Conservation (phyloP, 1,140 invertebrate species). For the Drosophila biarmipes region DNA sequence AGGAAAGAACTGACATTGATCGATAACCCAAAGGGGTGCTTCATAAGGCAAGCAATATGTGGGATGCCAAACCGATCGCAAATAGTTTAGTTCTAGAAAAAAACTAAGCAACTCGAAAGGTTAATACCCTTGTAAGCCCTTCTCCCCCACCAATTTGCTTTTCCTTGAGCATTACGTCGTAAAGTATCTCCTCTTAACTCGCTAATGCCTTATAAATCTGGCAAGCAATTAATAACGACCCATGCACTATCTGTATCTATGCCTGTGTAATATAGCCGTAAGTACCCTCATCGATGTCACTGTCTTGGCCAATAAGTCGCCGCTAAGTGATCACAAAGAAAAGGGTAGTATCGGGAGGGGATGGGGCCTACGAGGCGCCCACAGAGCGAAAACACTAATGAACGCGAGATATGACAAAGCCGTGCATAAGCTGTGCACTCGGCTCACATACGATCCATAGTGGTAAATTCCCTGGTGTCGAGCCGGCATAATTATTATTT, state of each 20-base stretch:
- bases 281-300: conserved; percentile 49
- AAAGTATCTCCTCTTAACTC: conserved; percentile 41
- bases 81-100: neutral
- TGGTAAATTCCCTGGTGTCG: conserved; percentile 28
- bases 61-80: conserved; percentile 10
- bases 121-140: conserved; percentile 14
- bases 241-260: conserved; percentile 11
- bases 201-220: conserved; percentile 69
- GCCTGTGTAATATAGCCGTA: conserved; percentile 28
- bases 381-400: conserved; percentile 74
- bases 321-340: conserved; percentile 56
- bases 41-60: conserved; percentile 4
- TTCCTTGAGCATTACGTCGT: conserved; percentile 7
- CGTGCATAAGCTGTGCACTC: conserved; percentile 59
- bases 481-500: conserved; percentile 79
- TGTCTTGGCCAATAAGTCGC: conserved; percentile 68
- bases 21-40: neutral
- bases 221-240: conserved; percentile 64
- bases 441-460: conserved; percentile 8
- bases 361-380: conserved; percentile 47
- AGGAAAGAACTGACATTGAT: neutral
- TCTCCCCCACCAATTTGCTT: conserved; percentile 5
- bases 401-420: conserved; percentile 69
- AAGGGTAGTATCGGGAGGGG: conserved; percentile 2
- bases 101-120: neutral